Percentiles rank a stretch among this genome's conserved stretches.
Evolutionary conservation across 2,113 vertebrate species (phyloP).

Genomic region (Phalacrocorax aristotelis): DNA sequence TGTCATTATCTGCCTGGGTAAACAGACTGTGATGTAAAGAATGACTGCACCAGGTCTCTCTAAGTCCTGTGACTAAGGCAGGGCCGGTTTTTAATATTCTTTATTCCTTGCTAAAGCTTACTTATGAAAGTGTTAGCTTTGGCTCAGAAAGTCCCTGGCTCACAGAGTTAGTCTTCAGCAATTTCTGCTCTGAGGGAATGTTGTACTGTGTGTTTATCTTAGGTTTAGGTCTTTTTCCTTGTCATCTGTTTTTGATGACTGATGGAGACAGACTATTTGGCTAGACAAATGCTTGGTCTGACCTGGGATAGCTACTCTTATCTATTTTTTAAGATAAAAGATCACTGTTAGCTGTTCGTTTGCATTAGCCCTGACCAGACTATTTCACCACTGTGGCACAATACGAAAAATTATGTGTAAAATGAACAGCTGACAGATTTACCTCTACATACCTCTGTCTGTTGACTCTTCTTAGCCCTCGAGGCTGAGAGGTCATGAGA

Average conservation of each 20-base stretch:
- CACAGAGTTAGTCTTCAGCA: neutral
- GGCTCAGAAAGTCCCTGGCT: neutral
- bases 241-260: neutral
- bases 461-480: neutral
- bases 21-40: neutral
- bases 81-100: neutral
- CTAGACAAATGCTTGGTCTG: neutral
- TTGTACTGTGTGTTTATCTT: neutral
- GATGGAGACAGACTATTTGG: neutral
- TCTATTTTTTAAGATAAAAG: neutral
- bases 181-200: neutral
- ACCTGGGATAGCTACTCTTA: neutral
- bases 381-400: neutral
- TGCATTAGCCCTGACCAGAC: neutral
- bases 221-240: neutral
- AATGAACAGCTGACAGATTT: neutral
- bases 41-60: neutral
- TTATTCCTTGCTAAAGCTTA: neutral
- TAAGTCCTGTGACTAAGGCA: neutral
- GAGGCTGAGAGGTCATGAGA: neutral
- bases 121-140: neutral
- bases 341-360: neutral
- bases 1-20: neutral
- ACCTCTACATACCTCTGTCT: neutral
- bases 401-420: neutral